These are phyloP conservation scores for Camponotus pennsylvanicus DNA, from an alignment of 1,140 invertebrate genomes.

Conservation along the genomic window DNA sequence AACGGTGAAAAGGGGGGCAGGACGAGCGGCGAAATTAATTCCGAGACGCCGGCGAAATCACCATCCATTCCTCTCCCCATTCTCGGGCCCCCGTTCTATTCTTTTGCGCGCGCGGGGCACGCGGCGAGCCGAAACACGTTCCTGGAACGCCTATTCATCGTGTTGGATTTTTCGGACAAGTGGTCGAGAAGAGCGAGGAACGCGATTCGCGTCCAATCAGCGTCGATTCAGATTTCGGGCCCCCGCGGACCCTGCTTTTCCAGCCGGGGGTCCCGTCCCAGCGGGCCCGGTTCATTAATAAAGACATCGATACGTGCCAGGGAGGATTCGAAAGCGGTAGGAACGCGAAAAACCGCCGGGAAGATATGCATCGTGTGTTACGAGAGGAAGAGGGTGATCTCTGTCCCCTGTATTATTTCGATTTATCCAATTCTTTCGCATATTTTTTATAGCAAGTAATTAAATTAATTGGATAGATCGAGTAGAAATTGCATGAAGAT, in stretches of 20 bases:
- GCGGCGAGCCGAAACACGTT: conserved; percentile 72
- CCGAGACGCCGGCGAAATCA: conserved; percentile 43
- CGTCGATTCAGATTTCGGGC: conserved; percentile 78
- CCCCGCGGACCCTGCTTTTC: conserved; percentile 64
- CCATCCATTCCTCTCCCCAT: conserved; percentile 49
- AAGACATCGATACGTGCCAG: conserved; percentile 76
- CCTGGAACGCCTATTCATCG: conserved; percentile 80
- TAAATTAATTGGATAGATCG: not conserved
- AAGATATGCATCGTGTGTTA: conserved; percentile 4
- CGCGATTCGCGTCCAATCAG: conserved; percentile 78
- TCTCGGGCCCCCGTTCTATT: conserved; percentile 60
- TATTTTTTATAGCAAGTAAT: not conserved
- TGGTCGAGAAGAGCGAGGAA: conserved; percentile 71
- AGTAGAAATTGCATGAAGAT: too few relatives aligned
- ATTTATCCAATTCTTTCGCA: not conserved
- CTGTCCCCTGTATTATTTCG: not conserved
- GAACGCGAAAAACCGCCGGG: conserved; percentile 41
- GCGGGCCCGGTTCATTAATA: conserved; percentile 76
- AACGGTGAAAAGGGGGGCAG: not conserved
- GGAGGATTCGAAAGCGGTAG: conserved; percentile 9
- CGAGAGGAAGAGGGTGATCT: not conserved
- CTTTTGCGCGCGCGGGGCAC: conserved; percentile 54
- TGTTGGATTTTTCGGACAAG: conserved; percentile 72
- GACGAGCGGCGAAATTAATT: conserved; percentile 44
- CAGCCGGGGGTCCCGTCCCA: conserved; percentile 36